Conservation (phyloP, 2,888 invertebrate genomes). For the Dryomyza anilis region DNA sequence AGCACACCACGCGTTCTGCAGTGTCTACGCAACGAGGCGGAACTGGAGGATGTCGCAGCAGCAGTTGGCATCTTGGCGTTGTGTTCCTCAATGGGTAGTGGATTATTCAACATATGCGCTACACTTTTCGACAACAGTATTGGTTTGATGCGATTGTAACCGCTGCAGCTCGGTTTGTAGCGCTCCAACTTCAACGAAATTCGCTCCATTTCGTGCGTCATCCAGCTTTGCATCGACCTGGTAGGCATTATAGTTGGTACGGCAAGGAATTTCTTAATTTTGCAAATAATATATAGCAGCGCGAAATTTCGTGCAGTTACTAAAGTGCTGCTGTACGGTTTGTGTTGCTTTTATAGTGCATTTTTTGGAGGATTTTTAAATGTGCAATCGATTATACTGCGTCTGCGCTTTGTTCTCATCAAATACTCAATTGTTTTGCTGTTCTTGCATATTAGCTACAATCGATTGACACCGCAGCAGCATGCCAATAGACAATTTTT, state of each 20-base stretch:
- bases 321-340: too few species aligned
- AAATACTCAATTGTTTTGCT: too few species aligned
- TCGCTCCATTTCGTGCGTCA: conserved; percentile 53
- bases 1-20: conserved; percentile 42
- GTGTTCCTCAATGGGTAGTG: conserved; percentile 43
- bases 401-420: too few species aligned
- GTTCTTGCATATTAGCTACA: too few species aligned
- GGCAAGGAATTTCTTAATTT: not conserved
- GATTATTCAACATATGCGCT: conserved; percentile 57
- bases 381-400: too few species aligned
- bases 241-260: conserved; percentile 41
- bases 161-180: conserved; percentile 52
- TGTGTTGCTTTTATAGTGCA: too few species aligned
- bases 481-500: too few species aligned
- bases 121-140: conserved; percentile 55
- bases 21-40: conserved; percentile 22
- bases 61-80: not conserved
- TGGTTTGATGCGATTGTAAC: conserved; percentile 58
- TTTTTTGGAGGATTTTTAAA: too few species aligned
- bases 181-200: conserved; percentile 51
- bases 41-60: conserved; percentile 16
- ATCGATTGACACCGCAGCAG: too few species aligned
- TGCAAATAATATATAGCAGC: too few species aligned
- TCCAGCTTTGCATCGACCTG: conserved; percentile 49
- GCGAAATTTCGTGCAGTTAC: too few species aligned